A percentile compares a stretch with the other conserved stretches of the same genome.
Conservation (phyloP, 2,113 vertebrate genomes). For the Hiodon tergisus region DNA sequence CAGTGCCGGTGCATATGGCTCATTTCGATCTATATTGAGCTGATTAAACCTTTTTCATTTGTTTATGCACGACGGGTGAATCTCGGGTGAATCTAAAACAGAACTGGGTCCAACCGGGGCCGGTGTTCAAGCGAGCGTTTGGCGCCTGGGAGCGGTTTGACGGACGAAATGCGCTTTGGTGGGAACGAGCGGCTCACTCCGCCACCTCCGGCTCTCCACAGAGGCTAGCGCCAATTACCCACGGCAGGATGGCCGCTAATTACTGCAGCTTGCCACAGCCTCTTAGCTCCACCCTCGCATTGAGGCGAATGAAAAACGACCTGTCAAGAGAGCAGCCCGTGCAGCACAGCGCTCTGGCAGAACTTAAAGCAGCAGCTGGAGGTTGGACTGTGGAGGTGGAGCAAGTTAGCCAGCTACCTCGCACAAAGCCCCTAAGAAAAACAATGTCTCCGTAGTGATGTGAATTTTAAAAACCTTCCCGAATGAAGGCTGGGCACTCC, state of each 20-base stretch:
- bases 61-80: background rate
- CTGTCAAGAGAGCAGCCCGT: background rate
- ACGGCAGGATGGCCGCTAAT: slow-evolving; percentile 23
- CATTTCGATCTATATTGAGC: too few species aligned
- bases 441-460: too few species aligned
- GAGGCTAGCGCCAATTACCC: slow-evolving; percentile 20
- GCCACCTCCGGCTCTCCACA: background rate
- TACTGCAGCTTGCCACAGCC: background rate
- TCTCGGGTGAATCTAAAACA: background rate
- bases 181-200: background rate
- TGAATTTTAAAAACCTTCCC: too few species aligned
- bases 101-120: background rate
- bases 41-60: background rate
- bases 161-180: background rate
- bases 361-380: too few species aligned
- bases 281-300: background rate
- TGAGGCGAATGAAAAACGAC: background rate
- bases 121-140: background rate
- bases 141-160: background rate
- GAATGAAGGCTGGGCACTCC: too few species aligned
- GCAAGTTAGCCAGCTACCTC: too few species aligned
- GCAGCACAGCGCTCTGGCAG: too few species aligned
- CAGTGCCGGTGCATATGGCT: too few species aligned
- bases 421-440: too few species aligned
- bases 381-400: too few species aligned